These are phyloP conservation scores for Formica selysi DNA, from an alignment of 1,140 invertebrate genomes.

Conservation along the genomic window DNA sequence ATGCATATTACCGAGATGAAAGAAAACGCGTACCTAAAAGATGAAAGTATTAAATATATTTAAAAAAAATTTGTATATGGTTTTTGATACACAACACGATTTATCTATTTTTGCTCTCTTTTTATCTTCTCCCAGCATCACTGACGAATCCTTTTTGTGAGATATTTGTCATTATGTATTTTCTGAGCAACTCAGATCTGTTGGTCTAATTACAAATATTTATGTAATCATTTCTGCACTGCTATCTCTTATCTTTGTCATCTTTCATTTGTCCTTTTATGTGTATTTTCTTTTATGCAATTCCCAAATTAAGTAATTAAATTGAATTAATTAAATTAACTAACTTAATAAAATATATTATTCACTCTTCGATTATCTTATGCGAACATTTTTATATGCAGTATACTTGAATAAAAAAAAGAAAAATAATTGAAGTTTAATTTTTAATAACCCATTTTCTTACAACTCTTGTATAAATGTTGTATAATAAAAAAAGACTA, in stretches of 20 bases:
- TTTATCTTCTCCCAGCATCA: not conserved
- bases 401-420: too few species aligned
- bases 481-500: too few species aligned
- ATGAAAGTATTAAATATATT: conserved; percentile 77
- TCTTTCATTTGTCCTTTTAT: not conserved
- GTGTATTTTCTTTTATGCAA: not conserved
- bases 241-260: not conserved
- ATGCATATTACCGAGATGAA: conserved; percentile 42
- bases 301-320: too few species aligned
- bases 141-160: conserved; percentile 4
- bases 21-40: conserved; percentile 32
- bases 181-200: conserved; percentile 2
- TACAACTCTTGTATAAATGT: too few species aligned
- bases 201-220: conserved; percentile 46
- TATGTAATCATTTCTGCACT: not conserved
- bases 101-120: not conserved
- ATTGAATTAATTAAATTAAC: too few species aligned
- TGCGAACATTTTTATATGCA: too few species aligned
- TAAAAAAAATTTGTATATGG: conserved; percentile 44
- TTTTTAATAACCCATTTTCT: too few species aligned
- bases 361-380: too few species aligned
- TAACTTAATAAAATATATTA: too few species aligned
- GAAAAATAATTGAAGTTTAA: too few species aligned
- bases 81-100: conserved; percentile 57
- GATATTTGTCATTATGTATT: conserved; percentile 28